Evolutionary conservation across 2,113 vertebrate species (phyloP).

Genomic region (Dermatemys mawii): DNA sequence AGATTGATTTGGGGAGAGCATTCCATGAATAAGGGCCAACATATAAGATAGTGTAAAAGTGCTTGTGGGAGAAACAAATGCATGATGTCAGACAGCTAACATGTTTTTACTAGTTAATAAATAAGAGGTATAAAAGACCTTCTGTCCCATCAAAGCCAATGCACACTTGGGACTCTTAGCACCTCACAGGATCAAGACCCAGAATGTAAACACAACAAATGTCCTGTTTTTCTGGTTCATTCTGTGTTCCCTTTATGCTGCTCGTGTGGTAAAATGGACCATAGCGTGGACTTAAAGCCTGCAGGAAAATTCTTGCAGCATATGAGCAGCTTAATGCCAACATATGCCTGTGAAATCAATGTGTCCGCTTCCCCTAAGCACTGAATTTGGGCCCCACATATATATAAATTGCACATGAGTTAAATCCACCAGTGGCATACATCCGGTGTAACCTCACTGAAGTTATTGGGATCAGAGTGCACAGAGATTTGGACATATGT

Average conservation of each 20-base stretch:
- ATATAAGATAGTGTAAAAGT: not conserved
- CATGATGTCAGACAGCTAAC: not conserved
- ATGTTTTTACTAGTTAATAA: not conserved
- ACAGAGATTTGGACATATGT: not conserved
- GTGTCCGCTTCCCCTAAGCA: not conserved
- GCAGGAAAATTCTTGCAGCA: not conserved
- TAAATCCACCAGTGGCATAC: not conserved
- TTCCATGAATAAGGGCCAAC: not conserved
- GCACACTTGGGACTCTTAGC: not conserved
- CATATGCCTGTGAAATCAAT: not conserved
- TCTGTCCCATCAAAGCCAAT: not conserved
- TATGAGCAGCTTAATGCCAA: not conserved
- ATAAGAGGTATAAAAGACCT: not conserved
- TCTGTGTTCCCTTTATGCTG: not conserved
- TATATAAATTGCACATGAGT: not conserved
- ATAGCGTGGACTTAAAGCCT: not conserved
- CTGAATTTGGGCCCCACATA: not conserved
- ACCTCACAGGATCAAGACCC: not conserved
- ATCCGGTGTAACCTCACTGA: not conserved
- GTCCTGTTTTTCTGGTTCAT: not conserved
- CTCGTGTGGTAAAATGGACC: fast-evolving
- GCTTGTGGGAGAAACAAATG: not conserved
- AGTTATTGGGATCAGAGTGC: not conserved
- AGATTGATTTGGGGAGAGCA: not conserved
- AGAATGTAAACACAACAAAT: not conserved